Evolutionary conservation across 2,888 invertebrate species (phyloP).

Genomic region (Lithodes maja): DNA sequence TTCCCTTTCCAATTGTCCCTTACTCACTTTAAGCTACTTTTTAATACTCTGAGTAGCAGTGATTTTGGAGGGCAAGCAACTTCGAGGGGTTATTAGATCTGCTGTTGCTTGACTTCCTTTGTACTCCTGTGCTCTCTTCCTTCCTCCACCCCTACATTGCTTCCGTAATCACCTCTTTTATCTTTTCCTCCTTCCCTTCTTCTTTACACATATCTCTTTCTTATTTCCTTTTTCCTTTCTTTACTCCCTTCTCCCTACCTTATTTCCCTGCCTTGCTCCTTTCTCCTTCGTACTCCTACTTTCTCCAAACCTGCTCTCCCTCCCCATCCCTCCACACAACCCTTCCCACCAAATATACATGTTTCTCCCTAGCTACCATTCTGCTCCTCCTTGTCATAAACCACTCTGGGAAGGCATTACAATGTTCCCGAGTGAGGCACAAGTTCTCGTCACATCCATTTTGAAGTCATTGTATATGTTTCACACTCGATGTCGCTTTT

Average conservation of each 20-base stretch:
- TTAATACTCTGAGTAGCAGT: too few species aligned
- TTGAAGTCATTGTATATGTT: too few species aligned
- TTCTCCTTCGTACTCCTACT: background rate
- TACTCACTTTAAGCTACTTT: too few species aligned
- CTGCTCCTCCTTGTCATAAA: background rate
- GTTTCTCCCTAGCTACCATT: background rate
- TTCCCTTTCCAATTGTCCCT: too few species aligned
- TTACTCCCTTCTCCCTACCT: background rate
- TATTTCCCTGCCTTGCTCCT: background rate
- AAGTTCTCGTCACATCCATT: too few species aligned
- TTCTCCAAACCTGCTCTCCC: background rate
- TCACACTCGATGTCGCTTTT: too few species aligned
- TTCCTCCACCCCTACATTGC: background rate
- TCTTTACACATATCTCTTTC: background rate
- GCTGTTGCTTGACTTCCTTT: background rate
- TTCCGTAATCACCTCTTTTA: background rate
- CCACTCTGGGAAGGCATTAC: too few species aligned
- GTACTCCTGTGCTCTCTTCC: background rate
- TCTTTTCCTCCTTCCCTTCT: background rate
- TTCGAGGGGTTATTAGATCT: too few species aligned
- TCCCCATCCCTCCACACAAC: background rate
- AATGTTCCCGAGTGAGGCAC: too few species aligned
- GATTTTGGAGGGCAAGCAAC: too few species aligned
- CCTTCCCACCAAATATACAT: too few species aligned
- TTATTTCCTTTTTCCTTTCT: background rate